These are phyloP conservation scores for Ceyx cyanopectus DNA, from an alignment of 2,113 vertebrate species.

Conservation along the genomic window DNA sequence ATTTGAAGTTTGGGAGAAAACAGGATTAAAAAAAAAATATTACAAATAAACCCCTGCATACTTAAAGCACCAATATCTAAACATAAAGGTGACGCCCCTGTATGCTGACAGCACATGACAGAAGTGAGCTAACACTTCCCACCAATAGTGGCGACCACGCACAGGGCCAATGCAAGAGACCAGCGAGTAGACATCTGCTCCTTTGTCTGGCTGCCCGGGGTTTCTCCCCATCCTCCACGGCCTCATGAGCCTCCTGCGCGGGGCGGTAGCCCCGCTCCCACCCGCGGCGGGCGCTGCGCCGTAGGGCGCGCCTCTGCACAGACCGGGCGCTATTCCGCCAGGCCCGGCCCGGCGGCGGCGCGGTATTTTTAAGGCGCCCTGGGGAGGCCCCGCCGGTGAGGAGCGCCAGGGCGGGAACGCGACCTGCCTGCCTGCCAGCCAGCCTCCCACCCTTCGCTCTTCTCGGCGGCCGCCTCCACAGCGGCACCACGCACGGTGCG, in stretches of 20 bases:
- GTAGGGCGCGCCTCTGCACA: background rate
- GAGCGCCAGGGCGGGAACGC: background rate
- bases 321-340: background rate
- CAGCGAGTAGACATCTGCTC: accelerated
- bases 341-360: background rate
- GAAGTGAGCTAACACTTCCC: accelerated
- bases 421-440: background rate
- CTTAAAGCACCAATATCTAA: too few relatives aligned
- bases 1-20: background rate
- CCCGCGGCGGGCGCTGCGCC: background rate
- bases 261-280: background rate
- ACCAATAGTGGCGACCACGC: accelerated
- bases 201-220: background rate
- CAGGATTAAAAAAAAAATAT: background rate
- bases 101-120: accelerated
- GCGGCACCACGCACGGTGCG: too few relatives aligned
- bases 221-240: background rate
- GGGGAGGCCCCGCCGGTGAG: background rate
- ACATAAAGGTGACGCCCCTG: accelerated
- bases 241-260: background rate
- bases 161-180: accelerated
- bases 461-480: too few relatives aligned
- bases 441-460: background rate
- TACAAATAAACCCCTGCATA: background rate
- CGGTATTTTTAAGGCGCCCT: too few relatives aligned